Base-by-base conservation (phyloP, 2,888 invertebrate genomes). In the Allolobophora icterica region DNA sequence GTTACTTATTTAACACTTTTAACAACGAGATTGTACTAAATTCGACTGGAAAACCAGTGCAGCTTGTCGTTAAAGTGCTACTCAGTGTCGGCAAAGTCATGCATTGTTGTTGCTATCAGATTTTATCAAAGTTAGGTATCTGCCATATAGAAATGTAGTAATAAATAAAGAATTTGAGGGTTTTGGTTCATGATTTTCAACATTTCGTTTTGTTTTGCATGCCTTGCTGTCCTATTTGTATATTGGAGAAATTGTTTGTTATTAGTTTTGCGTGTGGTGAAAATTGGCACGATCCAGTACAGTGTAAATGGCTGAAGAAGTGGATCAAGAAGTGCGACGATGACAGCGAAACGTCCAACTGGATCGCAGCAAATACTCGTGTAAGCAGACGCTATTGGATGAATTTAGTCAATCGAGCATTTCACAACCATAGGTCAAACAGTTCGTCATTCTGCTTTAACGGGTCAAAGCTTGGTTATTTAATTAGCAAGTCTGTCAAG, bases 281-380 rank as follows among this genome's bases (percentile, higher is more conserved):
- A 93, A 94, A 94, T 92, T 95, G 95, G 95, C 99, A 99, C 96
- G 99, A 99, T 95, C 99, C 99, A 42, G 99, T 99, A 87, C 97
- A 97, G 94, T 99, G 99, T 96, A 97, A 97, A 92, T 97, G 98
- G 95, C 96, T 99, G 35, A 97, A 97, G 95, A 98, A 97, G 95
- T 99, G 99, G 99, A 98, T 99, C 93, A 99, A 99, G 96, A 99
- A 99, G 96, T 99, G 99, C 96, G 99, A 98, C 95, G 99, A 99
- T 95, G 99, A 99, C 96, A 98, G 98, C 13, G 99, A 99, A 96
- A 99, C 99, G 91, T 98, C 98, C 24, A 99, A 99, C 95, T 99
- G 99, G 99, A 99, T 99, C 94, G 98, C 98, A 91, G 99, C 99
- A 45, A 99, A 99, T 96, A 99, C 99, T 91, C 99, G 99, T 96